Conservation (phyloP, 2,888 invertebrate genomes). For the Schizotus pectinicornis region DNA sequence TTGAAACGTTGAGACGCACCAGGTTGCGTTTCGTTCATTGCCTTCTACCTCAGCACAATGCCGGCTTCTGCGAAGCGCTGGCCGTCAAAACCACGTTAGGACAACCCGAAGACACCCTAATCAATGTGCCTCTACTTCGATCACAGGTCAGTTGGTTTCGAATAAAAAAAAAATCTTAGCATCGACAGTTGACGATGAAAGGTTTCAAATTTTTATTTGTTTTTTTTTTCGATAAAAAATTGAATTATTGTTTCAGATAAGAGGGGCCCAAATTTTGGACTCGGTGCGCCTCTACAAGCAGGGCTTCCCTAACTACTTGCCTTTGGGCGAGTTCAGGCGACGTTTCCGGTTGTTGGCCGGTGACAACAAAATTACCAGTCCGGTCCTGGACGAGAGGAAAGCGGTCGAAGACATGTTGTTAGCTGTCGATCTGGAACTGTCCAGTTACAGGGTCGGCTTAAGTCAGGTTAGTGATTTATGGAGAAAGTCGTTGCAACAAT, state of each 20-base stretch:
- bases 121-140: slow-evolving; percentile 86
- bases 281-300: slow-evolving; percentile 89
- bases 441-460: slow-evolving; percentile 87
- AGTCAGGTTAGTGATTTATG: slow-evolving; percentile 79
- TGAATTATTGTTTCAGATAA: slow-evolving; percentile 65
- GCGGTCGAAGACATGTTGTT: slow-evolving; percentile 85
- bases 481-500: neutral
- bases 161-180: too few relatives aligned
- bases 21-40: slow-evolving; percentile 89
- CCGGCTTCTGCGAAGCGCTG: slow-evolving; percentile 67
- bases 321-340: slow-evolving; percentile 85
- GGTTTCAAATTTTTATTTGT: neutral
- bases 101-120: slow-evolving; percentile 59
- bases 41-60: slow-evolving; percentile 79
- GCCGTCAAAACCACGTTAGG: slow-evolving; percentile 58
- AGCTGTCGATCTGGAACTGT: slow-evolving; percentile 81
- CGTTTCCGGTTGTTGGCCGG: slow-evolving; percentile 73
- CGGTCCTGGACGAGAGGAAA: slow-evolving; percentile 63
- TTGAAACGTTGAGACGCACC: slow-evolving; percentile 88
- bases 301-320: slow-evolving; percentile 92
- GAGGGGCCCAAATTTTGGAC: slow-evolving; percentile 89
- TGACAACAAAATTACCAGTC: slow-evolving; percentile 55
- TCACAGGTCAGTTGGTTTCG: slow-evolving; percentile 80
- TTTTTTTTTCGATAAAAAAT: slow-evolving; percentile 3
- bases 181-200: too few relatives aligned